Evolutionary conservation across 2,888 invertebrate genomes (phyloP).

Genomic region (Seira musarum): DNA sequence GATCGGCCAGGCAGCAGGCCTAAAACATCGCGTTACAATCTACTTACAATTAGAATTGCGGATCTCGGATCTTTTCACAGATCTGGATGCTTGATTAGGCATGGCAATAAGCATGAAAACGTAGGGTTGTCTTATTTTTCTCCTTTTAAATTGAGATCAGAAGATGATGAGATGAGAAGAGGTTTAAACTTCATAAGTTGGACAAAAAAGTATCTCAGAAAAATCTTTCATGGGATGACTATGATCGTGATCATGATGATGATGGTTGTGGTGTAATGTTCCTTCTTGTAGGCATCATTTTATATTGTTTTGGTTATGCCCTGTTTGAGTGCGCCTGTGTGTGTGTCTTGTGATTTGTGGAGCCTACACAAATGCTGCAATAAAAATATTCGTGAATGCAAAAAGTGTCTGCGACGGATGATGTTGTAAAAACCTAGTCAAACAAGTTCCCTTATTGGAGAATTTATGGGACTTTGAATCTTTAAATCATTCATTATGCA

Average conservation of each 20-base stretch:
- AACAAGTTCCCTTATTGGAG: slow-evolving; percentile 53
- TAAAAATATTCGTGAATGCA: slow-evolving; percentile 12
- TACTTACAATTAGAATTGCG: too few species aligned
- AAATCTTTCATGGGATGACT: background rate
- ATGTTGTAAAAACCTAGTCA: slow-evolving; percentile 46
- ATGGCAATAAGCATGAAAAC: too few species aligned
- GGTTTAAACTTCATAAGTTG: too few species aligned
- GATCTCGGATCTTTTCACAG: too few species aligned
- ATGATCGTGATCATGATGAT: background rate
- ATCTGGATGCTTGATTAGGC: too few species aligned
- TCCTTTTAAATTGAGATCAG: too few species aligned
- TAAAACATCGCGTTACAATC: too few species aligned
- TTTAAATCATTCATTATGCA: background rate
- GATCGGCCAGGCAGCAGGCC: too few species aligned
- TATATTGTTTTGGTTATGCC: background rate
- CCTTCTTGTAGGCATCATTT: background rate
- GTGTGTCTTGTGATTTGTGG: slow-evolving; percentile 49
- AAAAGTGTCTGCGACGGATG: slow-evolving; percentile 20
- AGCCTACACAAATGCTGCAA: slow-evolving; percentile 29
- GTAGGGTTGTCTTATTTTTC: too few species aligned
- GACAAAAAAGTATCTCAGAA: too few species aligned
- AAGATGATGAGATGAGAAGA: too few species aligned
- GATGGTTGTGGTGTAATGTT: background rate
- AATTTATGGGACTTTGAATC: background rate
- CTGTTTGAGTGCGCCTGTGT: slow-evolving; percentile 32